These are phyloP conservation scores for Malaclemys terrapin DNA, from an alignment of 2,113 vertebrate species.

Conservation along the genomic window DNA sequence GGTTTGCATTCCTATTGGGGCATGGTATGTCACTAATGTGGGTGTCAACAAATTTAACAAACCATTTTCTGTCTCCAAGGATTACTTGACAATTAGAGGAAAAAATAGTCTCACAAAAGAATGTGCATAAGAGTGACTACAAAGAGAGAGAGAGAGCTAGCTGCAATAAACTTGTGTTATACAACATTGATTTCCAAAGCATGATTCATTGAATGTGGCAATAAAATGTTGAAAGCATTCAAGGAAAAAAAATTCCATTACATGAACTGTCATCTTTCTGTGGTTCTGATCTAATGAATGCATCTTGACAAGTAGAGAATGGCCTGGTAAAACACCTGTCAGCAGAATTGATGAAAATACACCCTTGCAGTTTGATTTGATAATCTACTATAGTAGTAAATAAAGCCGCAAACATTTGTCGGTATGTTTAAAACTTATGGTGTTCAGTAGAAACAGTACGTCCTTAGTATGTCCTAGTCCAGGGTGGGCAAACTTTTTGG, in stretches of 20 bases:
- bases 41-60: not conserved
- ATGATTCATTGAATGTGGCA: not conserved
- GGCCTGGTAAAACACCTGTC: not conserved
- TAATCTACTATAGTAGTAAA: not conserved
- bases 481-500: too few species aligned
- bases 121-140: not conserved
- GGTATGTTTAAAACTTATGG: not conserved
- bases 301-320: not conserved
- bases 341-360: not conserved
- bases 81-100: not conserved
- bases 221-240: not conserved
- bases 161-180: not conserved
- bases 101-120: not conserved
- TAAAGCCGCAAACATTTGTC: not conserved
- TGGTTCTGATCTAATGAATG: not conserved
- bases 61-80: not conserved
- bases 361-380: not conserved
- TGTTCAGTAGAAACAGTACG: not conserved
- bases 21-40: too few species aligned
- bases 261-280: rapidly evolving
- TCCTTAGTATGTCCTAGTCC: not conserved
- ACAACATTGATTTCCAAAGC: not conserved
- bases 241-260: not conserved
- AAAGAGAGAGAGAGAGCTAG: not conserved
- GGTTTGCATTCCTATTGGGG: rapidly evolving